These are phyloP conservation scores for Pentalonia nigronervosa DNA, from an alignment of 1,140 invertebrate species.

Conservation along the genomic window DNA sequence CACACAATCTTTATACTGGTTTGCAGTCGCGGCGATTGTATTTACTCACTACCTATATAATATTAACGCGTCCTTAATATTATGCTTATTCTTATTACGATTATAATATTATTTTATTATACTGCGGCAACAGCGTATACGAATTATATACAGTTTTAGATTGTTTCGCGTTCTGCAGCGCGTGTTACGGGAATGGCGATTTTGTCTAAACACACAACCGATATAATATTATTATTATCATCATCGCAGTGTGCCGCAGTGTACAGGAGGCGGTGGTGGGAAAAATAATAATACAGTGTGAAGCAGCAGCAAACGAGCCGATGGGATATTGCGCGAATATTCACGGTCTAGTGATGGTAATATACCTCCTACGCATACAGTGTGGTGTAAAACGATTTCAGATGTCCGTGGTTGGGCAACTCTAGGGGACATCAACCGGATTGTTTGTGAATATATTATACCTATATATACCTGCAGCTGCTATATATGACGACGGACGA, in stretches of 20 bases:
- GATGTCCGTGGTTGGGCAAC: slow-evolving; percentile 17
- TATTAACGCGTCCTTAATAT: not conserved
- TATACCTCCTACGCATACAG: not conserved
- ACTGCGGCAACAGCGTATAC: not conserved
- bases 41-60: not conserved
- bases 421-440: not conserved
- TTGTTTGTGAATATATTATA: not conserved
- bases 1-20: not conserved
- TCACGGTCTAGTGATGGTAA: slow-evolving; percentile 25
- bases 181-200: not conserved
- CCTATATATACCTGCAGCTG: not conserved
- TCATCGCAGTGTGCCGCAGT: not conserved
- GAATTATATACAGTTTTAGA: not conserved
- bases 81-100: not conserved
- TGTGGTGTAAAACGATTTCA: slow-evolving; percentile 31
- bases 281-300: not conserved
- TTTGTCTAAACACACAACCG: not conserved
- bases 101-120: not conserved
- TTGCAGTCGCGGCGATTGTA: not conserved
- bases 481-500: not conserved
- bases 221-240: not conserved
- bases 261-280: not conserved
- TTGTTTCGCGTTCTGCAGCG: not conserved
- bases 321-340: slow-evolving; percentile 41
- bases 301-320: not conserved